These are phyloP conservation scores for Whitmania pigra DNA, from an alignment of 1,140 invertebrate species.

Conservation along the genomic window DNA sequence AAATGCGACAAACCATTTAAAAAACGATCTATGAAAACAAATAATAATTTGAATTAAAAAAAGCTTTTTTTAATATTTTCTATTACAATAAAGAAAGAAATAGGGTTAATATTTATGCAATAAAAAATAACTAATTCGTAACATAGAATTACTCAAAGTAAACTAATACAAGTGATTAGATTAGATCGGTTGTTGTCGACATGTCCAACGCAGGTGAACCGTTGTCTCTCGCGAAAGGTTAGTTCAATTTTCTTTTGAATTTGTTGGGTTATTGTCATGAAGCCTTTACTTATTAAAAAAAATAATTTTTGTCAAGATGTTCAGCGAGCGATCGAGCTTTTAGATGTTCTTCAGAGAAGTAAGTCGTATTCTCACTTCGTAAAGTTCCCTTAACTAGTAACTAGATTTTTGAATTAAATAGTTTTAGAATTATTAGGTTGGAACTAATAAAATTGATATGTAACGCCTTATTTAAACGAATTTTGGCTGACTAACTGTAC, in stretches of 20 bases:
- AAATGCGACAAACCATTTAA: too few species aligned
- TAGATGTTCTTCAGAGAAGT: constrained; percentile 85
- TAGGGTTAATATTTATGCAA: too few species aligned
- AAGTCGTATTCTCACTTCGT: constrained; percentile 32
- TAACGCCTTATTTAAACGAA: background rate
- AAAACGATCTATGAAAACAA: too few species aligned
- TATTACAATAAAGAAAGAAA: too few species aligned
- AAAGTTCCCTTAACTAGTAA: background rate
- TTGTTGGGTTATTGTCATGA: background rate
- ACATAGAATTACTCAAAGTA: too few species aligned
- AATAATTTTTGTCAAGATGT: constrained; percentile 56
- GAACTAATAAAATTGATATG: background rate
- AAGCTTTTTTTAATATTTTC: too few species aligned
- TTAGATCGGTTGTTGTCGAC: background rate
- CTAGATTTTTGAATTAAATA: background rate
- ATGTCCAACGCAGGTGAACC: constrained; percentile 42
- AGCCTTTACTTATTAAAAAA: constrained; percentile 1
- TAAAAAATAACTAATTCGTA: too few species aligned
- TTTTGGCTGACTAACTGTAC: background rate
- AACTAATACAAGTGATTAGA: too few species aligned
- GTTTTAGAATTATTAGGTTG: constrained; percentile 2
- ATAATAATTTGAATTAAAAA: too few species aligned
- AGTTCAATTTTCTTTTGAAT: constrained; percentile 13
- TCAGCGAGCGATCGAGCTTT: constrained; percentile 77
- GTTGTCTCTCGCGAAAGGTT: constrained; percentile 40